Conservation (phyloP, 2,888 invertebrate genomes). For the Salticus scenicus region DNA sequence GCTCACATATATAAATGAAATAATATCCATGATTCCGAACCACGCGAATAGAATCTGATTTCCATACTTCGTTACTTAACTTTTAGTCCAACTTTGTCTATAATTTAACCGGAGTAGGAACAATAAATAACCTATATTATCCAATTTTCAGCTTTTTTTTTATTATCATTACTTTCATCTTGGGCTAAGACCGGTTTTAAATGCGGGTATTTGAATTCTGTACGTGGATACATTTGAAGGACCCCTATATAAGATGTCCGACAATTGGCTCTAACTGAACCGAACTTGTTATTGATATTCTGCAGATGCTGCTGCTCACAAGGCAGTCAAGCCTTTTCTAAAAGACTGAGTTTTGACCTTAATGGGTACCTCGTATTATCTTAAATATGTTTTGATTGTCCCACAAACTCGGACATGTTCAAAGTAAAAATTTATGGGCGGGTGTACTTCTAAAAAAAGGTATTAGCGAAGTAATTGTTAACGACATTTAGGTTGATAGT, state of each 20-base stretch:
- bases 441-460: too few relatives aligned
- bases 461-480: too few relatives aligned
- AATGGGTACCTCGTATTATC: background rate
- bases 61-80: constrained; percentile 61
- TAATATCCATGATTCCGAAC: constrained; percentile 46
- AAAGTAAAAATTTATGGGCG: too few relatives aligned
- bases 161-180: constrained; percentile 1
- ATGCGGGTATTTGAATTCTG: too few relatives aligned
- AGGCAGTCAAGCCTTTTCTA: constrained; percentile 28
- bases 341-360: background rate
- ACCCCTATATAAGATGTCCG: too few relatives aligned
- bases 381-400: background rate
- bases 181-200: constrained; percentile 33
- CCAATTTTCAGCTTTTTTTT: constrained; percentile 40
- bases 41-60: constrained; percentile 44
- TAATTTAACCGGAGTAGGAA: constrained; percentile 54
- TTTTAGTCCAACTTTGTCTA: constrained; percentile 31
- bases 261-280: too few relatives aligned
- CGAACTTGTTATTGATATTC: too few relatives aligned
- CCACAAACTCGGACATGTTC: background rate
- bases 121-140: constrained; percentile 64
- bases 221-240: too few relatives aligned
- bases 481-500: too few relatives aligned
- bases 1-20: constrained; percentile 23
- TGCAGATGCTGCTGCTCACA: constrained; percentile 9